phyloP scores from a whole-genome alignment of 2,113 vertebrate species.

The Triplophysa siluroides region DNA sequence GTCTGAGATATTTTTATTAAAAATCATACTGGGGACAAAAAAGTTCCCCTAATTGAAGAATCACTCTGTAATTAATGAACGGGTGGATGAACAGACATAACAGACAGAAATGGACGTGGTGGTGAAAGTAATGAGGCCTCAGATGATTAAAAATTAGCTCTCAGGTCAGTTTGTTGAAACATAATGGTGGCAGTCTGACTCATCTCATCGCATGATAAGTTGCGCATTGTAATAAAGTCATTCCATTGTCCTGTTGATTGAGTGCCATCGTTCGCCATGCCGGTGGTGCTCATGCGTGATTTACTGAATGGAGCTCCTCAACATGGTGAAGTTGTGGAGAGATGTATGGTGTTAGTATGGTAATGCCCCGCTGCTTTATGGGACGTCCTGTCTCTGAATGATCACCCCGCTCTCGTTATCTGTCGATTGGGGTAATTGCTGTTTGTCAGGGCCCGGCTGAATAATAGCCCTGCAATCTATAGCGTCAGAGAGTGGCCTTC shows the following conservation, averaged over 20 bases:
- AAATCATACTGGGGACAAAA: no score
- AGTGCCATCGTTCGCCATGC: not conserved
- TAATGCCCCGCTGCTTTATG: slow-evolving; percentile 70
- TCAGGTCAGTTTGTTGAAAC: slow-evolving; percentile 33
- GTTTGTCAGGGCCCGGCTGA: slow-evolving; percentile 72
- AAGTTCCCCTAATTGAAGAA: no score
- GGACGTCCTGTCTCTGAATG: slow-evolving; percentile 67
- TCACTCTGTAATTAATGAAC: slow-evolving; percentile 26
- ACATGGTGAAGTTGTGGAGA: slow-evolving; percentile 38
- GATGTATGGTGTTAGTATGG: slow-evolving; percentile 64
- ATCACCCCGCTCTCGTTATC: slow-evolving; percentile 72
- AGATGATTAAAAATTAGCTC: slow-evolving; percentile 23
- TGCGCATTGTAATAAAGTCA: slow-evolving; percentile 33
- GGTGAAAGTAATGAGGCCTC: slow-evolving; percentile 15
- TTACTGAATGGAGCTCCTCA: slow-evolving; percentile 24
- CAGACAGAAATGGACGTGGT: slow-evolving; percentile 32
- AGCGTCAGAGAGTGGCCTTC: slow-evolving; percentile 46
- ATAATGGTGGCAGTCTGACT: slow-evolving; percentile 19
- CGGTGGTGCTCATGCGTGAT: slow-evolving; percentile 19
- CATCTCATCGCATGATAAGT: not conserved
- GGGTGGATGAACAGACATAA: slow-evolving; percentile 56
- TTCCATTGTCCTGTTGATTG: slow-evolving; percentile 21
- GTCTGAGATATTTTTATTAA: no score
- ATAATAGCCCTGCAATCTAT: slow-evolving; percentile 71
- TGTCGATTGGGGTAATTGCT: slow-evolving; percentile 78